These are phyloP conservation scores for Phalangium opilio DNA, from an alignment of 2,888 invertebrate genomes.

Conservation along the genomic window DNA sequence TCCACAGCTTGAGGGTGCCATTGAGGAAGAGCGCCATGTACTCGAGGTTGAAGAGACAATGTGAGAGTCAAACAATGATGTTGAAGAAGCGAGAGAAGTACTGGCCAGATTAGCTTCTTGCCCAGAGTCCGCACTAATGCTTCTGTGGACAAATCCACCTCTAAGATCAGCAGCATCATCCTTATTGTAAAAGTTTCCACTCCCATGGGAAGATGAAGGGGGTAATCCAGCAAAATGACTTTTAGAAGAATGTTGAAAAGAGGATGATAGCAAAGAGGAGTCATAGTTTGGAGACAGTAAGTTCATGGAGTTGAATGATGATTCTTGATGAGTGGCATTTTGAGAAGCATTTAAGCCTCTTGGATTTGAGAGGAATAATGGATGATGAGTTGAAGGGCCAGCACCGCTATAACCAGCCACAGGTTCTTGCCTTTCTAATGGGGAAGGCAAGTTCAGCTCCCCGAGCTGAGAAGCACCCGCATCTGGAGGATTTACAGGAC, in stretches of 20 bases:
- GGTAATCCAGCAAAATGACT: constrained; percentile 13
- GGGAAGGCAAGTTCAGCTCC: constrained; percentile 18
- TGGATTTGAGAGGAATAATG: constrained; percentile 15
- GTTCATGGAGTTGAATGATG: constrained; percentile 10
- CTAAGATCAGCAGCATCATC: constrained; percentile 16
- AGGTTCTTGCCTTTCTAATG: constrained; percentile 18
- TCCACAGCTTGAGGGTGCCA: constrained; percentile 18
- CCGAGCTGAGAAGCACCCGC: constrained; percentile 14
- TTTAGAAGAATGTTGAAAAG: constrained; percentile 11
- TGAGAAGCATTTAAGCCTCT: constrained; percentile 20
- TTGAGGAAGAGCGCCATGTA: constrained; percentile 20
- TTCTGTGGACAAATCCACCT: constrained; percentile 19
- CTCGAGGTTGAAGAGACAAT: constrained; percentile 13
- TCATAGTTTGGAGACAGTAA: constrained; percentile 10
- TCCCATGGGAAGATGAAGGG: constrained; percentile 13
- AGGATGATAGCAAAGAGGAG: constrained; percentile 16
- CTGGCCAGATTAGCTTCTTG: constrained; percentile 14
- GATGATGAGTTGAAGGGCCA: constrained; percentile 13
- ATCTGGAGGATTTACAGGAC: constrained; percentile 17
- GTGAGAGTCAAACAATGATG: constrained; percentile 19
- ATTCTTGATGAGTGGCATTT: constrained; percentile 12
- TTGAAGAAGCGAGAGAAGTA: constrained; percentile 9
- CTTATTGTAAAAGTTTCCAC: constrained; percentile 12
- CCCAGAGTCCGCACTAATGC: constrained; percentile 12
- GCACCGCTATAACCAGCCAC: constrained; percentile 17